Evolutionary conservation across 2,888 invertebrate species (phyloP).

Genomic region (Chirona hameri): DNA sequence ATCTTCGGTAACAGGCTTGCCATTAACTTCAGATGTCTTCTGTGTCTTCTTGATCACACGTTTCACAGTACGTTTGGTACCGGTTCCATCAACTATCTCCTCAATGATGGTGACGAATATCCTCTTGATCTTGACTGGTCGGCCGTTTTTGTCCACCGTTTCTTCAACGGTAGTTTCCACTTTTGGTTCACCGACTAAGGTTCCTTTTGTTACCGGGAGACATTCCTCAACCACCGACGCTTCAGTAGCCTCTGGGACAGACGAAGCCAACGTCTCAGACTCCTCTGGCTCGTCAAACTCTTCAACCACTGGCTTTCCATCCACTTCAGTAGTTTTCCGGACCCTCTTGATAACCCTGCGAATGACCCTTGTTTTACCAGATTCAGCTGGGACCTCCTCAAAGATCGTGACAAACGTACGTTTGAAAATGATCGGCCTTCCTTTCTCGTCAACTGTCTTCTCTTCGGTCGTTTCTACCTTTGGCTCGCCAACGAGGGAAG

Average conservation of each 20-base stretch:
- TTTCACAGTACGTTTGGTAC: background rate
- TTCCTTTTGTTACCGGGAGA: background rate
- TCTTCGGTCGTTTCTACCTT: background rate
- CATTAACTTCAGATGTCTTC: background rate
- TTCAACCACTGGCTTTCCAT: background rate
- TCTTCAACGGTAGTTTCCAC: background rate
- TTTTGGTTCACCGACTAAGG: background rate
- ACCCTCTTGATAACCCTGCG: background rate
- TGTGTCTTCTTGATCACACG: background rate
- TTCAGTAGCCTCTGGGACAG: background rate
- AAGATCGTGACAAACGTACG: background rate
- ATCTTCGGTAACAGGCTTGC: background rate
- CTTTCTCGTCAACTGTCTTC: background rate
- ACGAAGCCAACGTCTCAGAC: background rate
- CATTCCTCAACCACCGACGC: background rate
- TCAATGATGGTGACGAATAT: background rate
- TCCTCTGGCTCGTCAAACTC: background rate
- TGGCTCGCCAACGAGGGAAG: background rate
- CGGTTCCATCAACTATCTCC: background rate
- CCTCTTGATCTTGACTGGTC: background rate
- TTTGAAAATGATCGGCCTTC: background rate
- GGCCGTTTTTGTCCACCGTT: background rate
- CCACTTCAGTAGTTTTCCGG: background rate
- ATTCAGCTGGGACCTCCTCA: background rate
- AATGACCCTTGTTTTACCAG: background rate